Evolutionary conservation across 2,797 vertebrate species (phyloP).

Genomic region (Sphenodon punctatus): DNA sequence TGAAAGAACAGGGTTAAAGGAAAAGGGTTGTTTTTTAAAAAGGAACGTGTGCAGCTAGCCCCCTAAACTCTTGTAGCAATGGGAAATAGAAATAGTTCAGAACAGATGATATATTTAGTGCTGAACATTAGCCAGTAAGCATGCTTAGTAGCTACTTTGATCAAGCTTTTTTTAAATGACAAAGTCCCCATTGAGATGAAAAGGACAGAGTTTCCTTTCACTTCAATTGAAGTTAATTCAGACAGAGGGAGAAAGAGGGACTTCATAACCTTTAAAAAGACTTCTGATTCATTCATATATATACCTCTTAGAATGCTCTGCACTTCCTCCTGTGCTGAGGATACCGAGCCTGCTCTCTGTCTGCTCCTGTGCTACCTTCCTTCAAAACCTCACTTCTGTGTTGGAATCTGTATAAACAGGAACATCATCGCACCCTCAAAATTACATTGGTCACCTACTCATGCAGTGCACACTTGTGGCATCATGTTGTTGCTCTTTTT

Average conservation of each 20-base stretch:
- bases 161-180: constrained; percentile 67
- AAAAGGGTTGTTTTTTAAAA: background rate
- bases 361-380: constrained; percentile 35
- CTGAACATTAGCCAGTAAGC: constrained; percentile 67
- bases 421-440: accelerated
- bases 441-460: background rate
- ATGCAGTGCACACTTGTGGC: accelerated
- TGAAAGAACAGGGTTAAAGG: background rate
- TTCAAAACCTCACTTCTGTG: constrained; percentile 2
- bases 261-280: constrained; percentile 72
- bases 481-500: accelerated
- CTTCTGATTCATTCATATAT: constrained; percentile 71
- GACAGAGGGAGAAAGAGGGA: constrained; percentile 75
- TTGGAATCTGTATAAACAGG: background rate
- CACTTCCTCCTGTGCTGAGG: constrained; percentile 57
- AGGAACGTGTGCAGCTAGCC: constrained; percentile 42
- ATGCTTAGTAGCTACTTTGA: constrained; percentile 74
- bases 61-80: constrained; percentile 47
- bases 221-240: constrained; percentile 73
- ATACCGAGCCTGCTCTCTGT: constrained; percentile 62
- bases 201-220: constrained; percentile 79
- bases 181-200: constrained; percentile 78
- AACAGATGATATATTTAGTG: constrained; percentile 69
- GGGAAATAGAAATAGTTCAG: constrained; percentile 69
- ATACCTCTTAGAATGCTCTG: constrained; percentile 60